Evolutionary conservation across 2,888 invertebrate genomes (phyloP), one percentile per base, ranked within the genome.

Genomic region (Notodonta dromedarius): DNA sequence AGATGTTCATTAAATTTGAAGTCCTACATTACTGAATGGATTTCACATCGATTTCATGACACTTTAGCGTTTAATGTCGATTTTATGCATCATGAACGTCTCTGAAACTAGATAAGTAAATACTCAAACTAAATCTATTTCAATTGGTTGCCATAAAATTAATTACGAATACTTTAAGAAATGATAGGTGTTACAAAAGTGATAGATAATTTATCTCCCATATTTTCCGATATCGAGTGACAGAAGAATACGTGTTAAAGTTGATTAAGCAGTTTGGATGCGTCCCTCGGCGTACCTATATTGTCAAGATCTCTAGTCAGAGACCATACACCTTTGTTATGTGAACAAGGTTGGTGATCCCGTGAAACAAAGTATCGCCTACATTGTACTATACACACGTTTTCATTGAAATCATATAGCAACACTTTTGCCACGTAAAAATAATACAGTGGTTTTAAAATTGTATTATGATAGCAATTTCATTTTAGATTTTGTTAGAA

Each of bases 191-290:
- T 55, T 51, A 57, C 50, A 13, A 48, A 48, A 6, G 48, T n/a
- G 14, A n/a, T 48, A 48, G 7, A 48, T 7, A 63, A 58, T 63
- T 60, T 56, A 67, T 58, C 56, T 35, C 35, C 24, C 13, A 35
- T n/a, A n/a, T 57, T 57, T 46, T 12, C 58, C 24, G 7, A 40
- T 63, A 32, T 65, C 64, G 70, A 54, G 56, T 48, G 61, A 53
- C 35, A 62, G 24, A 16, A 71, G 67, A 79, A 82, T 78, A 76
- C 46, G 52, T 52, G 42, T 61, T 61, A 57, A 57, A 65, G 61
- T 82, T 84, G 82, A 86, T 82, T 80, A 85, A 85, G 83, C 84
- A 82, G 80, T 86, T 85, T 84, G 61, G 65, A 84, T 85, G 82
- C 84, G 74, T 62, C 67, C 63, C 70, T 57, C 67, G 63, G 67